These are phyloP conservation scores for Rhaphigaster nebulosa DNA, from an alignment of 2,888 invertebrate genomes.

Conservation along the genomic window DNA sequence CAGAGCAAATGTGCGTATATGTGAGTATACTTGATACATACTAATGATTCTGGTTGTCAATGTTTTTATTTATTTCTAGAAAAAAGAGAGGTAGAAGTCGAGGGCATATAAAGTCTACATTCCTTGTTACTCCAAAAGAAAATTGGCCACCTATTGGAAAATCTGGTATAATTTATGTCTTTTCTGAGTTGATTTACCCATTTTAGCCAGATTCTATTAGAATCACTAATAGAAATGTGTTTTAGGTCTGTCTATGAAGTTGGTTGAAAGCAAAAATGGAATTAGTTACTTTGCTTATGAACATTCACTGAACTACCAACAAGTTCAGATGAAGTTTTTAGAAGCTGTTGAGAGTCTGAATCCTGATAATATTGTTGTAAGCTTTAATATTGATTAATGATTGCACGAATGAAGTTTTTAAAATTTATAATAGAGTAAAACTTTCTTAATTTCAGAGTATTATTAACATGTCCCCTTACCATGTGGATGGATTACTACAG, in stretches of 20 bases:
- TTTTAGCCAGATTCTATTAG: background rate
- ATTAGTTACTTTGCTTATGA: conserved; percentile 80
- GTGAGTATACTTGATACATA: background rate
- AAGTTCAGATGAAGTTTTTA: conserved; percentile 81
- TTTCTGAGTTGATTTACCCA: background rate
- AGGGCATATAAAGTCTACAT: conserved; percentile 75
- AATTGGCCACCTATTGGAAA: conserved; percentile 81
- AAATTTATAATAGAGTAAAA: background rate
- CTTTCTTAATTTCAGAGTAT: conserved; percentile 72
- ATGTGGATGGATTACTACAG: conserved; percentile 85
- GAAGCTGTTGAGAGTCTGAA: conserved; percentile 84
- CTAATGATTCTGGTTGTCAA: background rate
- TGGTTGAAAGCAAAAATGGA: conserved; percentile 73
- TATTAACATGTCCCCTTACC: conserved; percentile 81
- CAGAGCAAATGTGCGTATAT: conserved; percentile 67
- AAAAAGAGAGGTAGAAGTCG: conserved; percentile 75
- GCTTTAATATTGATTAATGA: conserved; percentile 64
- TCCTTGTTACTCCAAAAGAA: conserved; percentile 79
- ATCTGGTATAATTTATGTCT: conserved; percentile 70
- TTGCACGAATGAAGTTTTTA: background rate
- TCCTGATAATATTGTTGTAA: conserved; percentile 82
- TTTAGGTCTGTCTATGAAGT: conserved; percentile 78
- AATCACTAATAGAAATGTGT: background rate
- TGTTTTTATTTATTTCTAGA: conserved; percentile 66
- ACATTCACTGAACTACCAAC: conserved; percentile 81